Percentiles rank a stretch among this genome's conserved stretches.
Evolutionary conservation across 2,888 invertebrate genomes (phyloP).

Genomic region (Euplagia quadripunctaria): DNA sequence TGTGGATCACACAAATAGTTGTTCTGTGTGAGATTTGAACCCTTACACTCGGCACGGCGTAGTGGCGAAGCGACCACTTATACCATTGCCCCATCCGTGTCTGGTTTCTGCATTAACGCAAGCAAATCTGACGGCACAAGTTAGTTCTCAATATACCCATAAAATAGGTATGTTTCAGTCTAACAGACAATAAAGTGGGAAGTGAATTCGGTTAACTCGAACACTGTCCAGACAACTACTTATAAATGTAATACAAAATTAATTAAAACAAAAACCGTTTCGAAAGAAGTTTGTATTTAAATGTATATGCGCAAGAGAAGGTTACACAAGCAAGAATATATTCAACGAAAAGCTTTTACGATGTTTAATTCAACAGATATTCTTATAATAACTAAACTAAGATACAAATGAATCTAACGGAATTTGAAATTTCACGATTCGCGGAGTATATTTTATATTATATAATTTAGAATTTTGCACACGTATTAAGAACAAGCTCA

Average conservation of each 20-base stretch:
- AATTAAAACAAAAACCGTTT: constrained; percentile 5
- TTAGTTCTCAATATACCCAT: too few species aligned
- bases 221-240: background rate
- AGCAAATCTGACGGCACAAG: too few species aligned
- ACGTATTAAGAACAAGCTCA: background rate
- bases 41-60: too few species aligned
- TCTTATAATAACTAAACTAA: background rate
- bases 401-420: background rate
- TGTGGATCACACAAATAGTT: too few species aligned
- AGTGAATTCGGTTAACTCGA: background rate
- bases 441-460: background rate
- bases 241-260: background rate
- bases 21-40: too few species aligned
- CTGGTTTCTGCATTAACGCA: too few species aligned
- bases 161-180: background rate
- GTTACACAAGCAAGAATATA: constrained; percentile 2
- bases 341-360: background rate
- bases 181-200: background rate
- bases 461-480: background rate
- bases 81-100: too few species aligned
- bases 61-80: too few species aligned
- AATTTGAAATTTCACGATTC: background rate
- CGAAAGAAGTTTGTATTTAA: background rate
- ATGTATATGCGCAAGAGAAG: background rate
- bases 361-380: constrained; percentile 1